phyloP scores from a whole-genome alignment of 2,888 invertebrate genomes.

The Epinotia demarniana region DNA sequence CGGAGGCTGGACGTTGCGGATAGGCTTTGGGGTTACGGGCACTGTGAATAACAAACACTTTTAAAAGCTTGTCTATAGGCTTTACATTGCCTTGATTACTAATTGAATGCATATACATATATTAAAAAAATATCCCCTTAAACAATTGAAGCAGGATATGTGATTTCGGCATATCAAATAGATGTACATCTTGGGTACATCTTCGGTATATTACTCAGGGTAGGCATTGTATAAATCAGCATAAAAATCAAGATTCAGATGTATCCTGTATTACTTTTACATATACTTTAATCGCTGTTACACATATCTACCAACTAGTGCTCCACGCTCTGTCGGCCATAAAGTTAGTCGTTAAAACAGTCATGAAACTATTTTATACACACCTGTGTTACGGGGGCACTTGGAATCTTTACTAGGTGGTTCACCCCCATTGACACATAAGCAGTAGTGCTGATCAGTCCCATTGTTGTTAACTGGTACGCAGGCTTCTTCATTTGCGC shows the following conservation, averaged over 20 bases:
- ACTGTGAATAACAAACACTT: conserved; percentile 68
- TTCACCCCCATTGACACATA: conserved; percentile 87
- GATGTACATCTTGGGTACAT: too few relatives aligned
- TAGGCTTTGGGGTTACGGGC: conserved; percentile 84
- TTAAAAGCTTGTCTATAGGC: too few relatives aligned
- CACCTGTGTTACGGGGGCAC: conserved; percentile 87
- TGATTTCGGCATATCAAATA: too few relatives aligned
- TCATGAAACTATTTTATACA: not conserved
- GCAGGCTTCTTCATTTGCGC: conserved; percentile 86
- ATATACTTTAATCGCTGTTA: not conserved
- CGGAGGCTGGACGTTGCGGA: conserved; percentile 86
- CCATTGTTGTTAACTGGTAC: conserved; percentile 66
- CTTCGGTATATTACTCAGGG: too few relatives aligned
- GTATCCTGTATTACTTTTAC: not conserved
- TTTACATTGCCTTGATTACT: too few relatives aligned
- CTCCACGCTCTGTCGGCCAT: not conserved
- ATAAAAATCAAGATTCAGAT: not conserved
- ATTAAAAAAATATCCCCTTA: too few relatives aligned
- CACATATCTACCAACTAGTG: not conserved
- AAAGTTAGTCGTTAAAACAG: not conserved
- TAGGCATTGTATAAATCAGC: too few relatives aligned
- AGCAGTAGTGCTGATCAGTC: conserved; percentile 80
- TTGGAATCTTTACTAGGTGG: conserved; percentile 85
- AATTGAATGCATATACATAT: too few relatives aligned
- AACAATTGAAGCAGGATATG: too few relatives aligned